Conservation (phyloP, 2,888 invertebrate genomes). For the Drosophila recens region DNA sequence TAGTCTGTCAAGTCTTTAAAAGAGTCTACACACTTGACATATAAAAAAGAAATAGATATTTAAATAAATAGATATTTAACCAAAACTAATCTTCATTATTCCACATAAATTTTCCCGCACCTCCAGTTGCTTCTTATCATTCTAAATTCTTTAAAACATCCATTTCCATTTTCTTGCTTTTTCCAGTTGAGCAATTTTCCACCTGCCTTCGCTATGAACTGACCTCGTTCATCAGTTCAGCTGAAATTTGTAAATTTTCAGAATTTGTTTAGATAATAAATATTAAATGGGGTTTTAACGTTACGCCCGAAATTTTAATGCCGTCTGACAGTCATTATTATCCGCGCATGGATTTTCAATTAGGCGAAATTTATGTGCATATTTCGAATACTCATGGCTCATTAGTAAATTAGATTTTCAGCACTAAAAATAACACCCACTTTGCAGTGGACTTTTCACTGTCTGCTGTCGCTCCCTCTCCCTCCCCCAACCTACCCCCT, state of each 20-base stretch:
- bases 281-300: slow-evolving; percentile 19
- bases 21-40: neutral
- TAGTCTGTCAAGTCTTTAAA: neutral
- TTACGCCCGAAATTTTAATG: slow-evolving; percentile 54
- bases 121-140: slow-evolving; percentile 11
- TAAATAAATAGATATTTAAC: neutral
- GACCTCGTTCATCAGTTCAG: slow-evolving; percentile 3
- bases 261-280: slow-evolving; percentile 35
- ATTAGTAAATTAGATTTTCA: slow-evolving; percentile 74
- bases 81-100: neutral
- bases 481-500: neutral
- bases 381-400: slow-evolving; percentile 76
- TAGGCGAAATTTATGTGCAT: slow-evolving; percentile 80
- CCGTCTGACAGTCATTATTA: slow-evolving; percentile 71
- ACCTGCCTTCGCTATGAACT: slow-evolving; percentile 14
- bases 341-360: slow-evolving; percentile 78
- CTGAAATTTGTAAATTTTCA: slow-evolving; percentile 7
- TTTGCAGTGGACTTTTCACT: slow-evolving; percentile 12
- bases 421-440: slow-evolving; percentile 69
- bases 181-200: slow-evolving; percentile 17
- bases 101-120: slow-evolving; percentile 1
- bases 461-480: no score
- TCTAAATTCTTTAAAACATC: neutral
- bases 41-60: neutral
- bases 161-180: slow-evolving; percentile 2